Percentiles rank a stretch among this genome's conserved stretches.
Conservation (phyloP, 2,113 vertebrate genomes). For the Ciconia maguari region DNA sequence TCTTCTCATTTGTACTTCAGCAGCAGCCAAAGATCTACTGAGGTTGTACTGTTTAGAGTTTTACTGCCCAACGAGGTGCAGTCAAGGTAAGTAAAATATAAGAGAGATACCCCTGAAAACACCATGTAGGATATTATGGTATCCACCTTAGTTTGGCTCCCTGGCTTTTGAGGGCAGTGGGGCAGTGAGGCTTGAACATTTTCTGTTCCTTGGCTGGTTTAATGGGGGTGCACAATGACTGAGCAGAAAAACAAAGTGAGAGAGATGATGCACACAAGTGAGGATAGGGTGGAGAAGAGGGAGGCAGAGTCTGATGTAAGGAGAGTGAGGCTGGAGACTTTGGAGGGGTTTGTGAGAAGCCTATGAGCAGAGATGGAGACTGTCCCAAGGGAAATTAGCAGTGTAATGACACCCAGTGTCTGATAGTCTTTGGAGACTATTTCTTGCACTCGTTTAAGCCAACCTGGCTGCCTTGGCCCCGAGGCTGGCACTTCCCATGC, state of each 20-base stretch:
- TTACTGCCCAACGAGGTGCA: background rate
- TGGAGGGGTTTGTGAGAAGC: background rate
- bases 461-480: background rate
- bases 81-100: background rate
- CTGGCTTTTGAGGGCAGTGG: background rate
- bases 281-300: background rate
- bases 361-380: background rate
- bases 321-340: background rate
- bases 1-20: background rate
- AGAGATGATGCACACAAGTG: background rate
- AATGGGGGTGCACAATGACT: background rate
- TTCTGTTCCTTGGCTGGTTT: background rate
- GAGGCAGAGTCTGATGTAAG: background rate
- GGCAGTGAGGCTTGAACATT: background rate
- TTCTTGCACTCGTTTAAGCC: background rate
- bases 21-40: background rate
- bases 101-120: background rate
- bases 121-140: background rate
- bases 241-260: background rate
- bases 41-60: background rate
- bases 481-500: background rate
- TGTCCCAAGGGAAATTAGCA: background rate
- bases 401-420: background rate
- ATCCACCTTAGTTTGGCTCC: background rate
- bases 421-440: background rate